These are phyloP conservation scores for Eulemur coronatus DNA, from an alignment of 2,797 vertebrate species.

Conservation along the genomic window DNA sequence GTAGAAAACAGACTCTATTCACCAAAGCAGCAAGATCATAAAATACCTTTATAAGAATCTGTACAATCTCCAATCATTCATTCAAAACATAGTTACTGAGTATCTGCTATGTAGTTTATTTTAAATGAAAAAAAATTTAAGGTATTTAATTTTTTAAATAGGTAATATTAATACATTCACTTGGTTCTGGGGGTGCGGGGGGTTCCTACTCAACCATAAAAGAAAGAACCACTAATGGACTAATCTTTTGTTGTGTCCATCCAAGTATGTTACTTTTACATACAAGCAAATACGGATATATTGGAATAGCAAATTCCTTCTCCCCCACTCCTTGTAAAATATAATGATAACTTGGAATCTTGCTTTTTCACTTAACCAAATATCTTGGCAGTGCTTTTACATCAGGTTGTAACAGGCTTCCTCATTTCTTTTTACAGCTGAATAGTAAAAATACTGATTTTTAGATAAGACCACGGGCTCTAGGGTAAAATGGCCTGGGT, in stretches of 20 bases:
- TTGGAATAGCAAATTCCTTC: not conserved
- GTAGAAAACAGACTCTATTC: not conserved
- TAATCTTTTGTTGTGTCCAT: not conserved
- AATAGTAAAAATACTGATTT: not conserved
- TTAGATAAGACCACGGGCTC: not conserved
- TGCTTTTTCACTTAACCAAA: not conserved
- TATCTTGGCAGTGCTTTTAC: not conserved
- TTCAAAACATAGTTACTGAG: not conserved
- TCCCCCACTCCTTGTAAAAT: not conserved
- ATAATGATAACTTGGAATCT: not conserved
- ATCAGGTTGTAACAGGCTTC: not conserved
- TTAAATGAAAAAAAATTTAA: not conserved
- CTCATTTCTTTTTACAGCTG: not conserved
- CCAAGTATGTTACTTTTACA: not conserved
- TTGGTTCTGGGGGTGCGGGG: not conserved
- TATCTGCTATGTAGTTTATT: not conserved
- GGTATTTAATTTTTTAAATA: not conserved
- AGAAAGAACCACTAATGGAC: not conserved
- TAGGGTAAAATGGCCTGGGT: not conserved
- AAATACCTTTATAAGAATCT: not conserved
- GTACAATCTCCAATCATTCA: not conserved
- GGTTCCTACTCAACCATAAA: not conserved
- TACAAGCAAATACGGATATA: not conserved
- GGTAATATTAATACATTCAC: not conserved
- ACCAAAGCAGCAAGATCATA: not conserved